A percentile compares a stretch with the other conserved stretches of the same genome.
These are phyloP conservation scores for Portevinia maculata DNA, from an alignment of 2,888 invertebrate species.

Conservation along the genomic window DNA sequence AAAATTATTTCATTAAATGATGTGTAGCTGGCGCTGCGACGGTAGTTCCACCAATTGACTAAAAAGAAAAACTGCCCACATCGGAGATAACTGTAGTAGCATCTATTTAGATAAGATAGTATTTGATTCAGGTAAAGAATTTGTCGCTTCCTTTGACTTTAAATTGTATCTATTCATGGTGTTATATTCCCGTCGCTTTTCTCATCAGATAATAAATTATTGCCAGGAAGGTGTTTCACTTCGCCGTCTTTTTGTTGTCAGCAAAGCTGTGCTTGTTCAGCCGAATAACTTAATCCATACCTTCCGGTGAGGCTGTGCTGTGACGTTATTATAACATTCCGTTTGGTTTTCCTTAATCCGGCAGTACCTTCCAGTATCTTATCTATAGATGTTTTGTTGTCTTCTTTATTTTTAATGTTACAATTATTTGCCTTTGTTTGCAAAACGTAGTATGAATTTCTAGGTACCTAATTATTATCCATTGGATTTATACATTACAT, in stretches of 20 bases:
- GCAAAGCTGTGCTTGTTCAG: neutral
- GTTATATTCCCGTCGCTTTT: neutral
- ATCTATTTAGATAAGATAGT: slow-evolving; percentile 2
- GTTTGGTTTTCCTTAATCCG: too few relatives aligned
- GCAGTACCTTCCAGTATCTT: neutral
- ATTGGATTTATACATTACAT: too few relatives aligned
- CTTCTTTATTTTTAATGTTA: slow-evolving; percentile 2
- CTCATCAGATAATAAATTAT: slow-evolving; percentile 36
- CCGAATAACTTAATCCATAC: slow-evolving; percentile 34
- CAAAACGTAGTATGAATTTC: neutral
- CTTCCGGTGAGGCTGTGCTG: slow-evolving; percentile 6
- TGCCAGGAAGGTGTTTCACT: slow-evolving; percentile 18
- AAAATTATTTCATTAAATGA: slow-evolving; percentile 12
- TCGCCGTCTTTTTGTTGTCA: slow-evolving; percentile 31
- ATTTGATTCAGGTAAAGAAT: slow-evolving; percentile 30
- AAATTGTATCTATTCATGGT: slow-evolving; percentile 1
- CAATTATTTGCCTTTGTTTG: slow-evolving; percentile 5
- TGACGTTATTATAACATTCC: neutral
- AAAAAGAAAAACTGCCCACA: slow-evolving; percentile 1
- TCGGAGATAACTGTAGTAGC: too few relatives aligned
- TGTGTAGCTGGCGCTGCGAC: too few relatives aligned
- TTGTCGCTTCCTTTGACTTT: slow-evolving; percentile 11
- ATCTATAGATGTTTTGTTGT: neutral
- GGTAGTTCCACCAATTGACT: slow-evolving; percentile 22
- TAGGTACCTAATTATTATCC: too few relatives aligned